Evolutionary conservation across 2,797 vertebrate species (phyloP), one percentile per base, ranked within the genome.

Genomic region (Leucoraja ocellata): DNA sequence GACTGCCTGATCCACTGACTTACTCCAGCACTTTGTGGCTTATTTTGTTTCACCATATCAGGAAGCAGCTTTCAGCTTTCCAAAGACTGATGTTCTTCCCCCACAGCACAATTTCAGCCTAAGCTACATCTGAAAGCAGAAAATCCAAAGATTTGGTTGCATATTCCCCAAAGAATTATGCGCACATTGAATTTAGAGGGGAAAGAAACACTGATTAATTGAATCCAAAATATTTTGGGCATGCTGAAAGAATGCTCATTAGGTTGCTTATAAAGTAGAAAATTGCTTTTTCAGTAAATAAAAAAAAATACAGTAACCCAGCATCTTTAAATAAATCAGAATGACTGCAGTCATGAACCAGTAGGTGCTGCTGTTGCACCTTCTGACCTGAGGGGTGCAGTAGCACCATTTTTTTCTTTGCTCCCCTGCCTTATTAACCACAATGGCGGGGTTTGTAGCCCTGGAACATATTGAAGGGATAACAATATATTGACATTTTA

Each of bases 361-460:
- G 36, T 76, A 74, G 90, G 90, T 92, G 90, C 90, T 92, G 90
- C 90, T 92, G 39, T 92, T 92, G 71, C 90, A 92, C 73, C 73
- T 73, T 28, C 23, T 76, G 90, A 76, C 68, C 71, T 92, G 90
- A 92, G 71, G 90, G 90, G 90, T 76, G 73, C 73, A 74, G 73
- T 32, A 90, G 11, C 63, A 90, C 73, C 90, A 92, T 76, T 73
- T 91, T 39, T 39, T 36, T 68, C 65, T 71, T 71, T 32, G 71
- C 65, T 11, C 32, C 39, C 3, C 68, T 16, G 39, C 74, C 36
- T 28, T 92, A 46, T 92, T 76, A 21, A 92, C 25, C 9, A 76
- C 71, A 92, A 58, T 92, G 46, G 23, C n/a, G 90, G 6, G 90
- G 39, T 25, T 92, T 76, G 90, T 76, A 58, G 90, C 71, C 25